phyloP scores from a whole-genome alignment of 2,797 vertebrate species.

The Acipenser ruthenus region DNA sequence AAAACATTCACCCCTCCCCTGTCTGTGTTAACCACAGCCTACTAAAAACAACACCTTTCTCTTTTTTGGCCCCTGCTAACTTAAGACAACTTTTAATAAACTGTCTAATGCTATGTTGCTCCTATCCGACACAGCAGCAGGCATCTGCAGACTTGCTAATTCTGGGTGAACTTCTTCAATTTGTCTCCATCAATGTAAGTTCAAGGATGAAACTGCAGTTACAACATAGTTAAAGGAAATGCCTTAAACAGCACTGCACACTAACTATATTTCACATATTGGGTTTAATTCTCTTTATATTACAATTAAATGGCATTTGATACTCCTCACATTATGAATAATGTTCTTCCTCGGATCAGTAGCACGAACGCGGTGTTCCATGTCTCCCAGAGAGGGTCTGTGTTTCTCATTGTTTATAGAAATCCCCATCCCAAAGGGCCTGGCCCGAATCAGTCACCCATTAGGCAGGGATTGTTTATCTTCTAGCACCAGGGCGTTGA shows the following conservation, averaged over 20 bases:
- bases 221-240: too few relatives aligned
- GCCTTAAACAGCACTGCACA: too few relatives aligned
- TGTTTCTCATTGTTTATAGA: slow-evolving; percentile 9
- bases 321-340: background rate
- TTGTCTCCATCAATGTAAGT: too few relatives aligned
- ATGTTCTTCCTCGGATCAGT: background rate
- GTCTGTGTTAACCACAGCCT: slow-evolving; percentile 1
- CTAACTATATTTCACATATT: too few relatives aligned
- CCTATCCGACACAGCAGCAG: too few relatives aligned
- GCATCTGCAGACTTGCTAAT: too few relatives aligned
- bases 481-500: slow-evolving; percentile 5
- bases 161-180: too few relatives aligned
- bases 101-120: too few relatives aligned
- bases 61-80: slow-evolving; percentile 28
- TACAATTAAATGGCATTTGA: too few relatives aligned
- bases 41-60: slow-evolving; percentile 4
- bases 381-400: slow-evolving; percentile 4
- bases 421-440: slow-evolving; percentile 4
- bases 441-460: background rate
- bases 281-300: too few relatives aligned
- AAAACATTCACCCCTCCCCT: slow-evolving; percentile 27
- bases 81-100: slow-evolving; percentile 18
- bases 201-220: too few relatives aligned
- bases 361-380: background rate
- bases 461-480: slow-evolving; percentile 12